Conservation (phyloP, 2,888 invertebrate genomes). For the Xestoiulus laeticollis region DNA sequence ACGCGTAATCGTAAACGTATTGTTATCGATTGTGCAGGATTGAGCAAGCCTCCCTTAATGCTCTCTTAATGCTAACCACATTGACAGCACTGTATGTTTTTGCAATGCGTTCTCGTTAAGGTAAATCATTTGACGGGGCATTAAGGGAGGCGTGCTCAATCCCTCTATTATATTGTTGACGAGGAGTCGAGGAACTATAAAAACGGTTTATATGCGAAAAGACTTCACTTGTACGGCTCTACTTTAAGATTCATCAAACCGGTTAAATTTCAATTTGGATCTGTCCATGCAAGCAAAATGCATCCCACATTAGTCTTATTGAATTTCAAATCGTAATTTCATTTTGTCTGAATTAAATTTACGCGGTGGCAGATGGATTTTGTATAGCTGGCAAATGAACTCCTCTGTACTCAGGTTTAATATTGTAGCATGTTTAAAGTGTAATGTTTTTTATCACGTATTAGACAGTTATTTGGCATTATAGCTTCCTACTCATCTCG, state of each 20-base stretch:
- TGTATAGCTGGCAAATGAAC: background rate
- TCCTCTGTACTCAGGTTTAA: background rate
- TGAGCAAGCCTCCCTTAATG: too few species aligned
- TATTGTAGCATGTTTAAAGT: background rate
- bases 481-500: background rate
- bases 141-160: too few species aligned
- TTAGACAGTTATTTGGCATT: slow-evolving; percentile 8
- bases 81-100: too few species aligned
- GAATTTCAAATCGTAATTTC: slow-evolving; percentile 19
- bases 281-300: background rate
- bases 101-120: too few species aligned
- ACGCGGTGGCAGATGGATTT: background rate
- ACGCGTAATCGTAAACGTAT: too few species aligned
- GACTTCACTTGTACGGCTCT: background rate
- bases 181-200: too few species aligned
- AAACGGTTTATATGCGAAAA: background rate
- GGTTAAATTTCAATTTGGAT: background rate
- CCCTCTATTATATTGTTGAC: too few species aligned
- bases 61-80: too few species aligned
- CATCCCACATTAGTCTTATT: background rate
- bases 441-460: slow-evolving; percentile 3
- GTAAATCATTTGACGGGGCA: too few species aligned
- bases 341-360: slow-evolving; percentile 1
- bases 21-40: too few species aligned
- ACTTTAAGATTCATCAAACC: background rate